Percentiles rank a stretch among this genome's conserved stretches.
Conservation (phyloP, 2,113 vertebrate genomes). For the Erythrocercus mccallii region DNA sequence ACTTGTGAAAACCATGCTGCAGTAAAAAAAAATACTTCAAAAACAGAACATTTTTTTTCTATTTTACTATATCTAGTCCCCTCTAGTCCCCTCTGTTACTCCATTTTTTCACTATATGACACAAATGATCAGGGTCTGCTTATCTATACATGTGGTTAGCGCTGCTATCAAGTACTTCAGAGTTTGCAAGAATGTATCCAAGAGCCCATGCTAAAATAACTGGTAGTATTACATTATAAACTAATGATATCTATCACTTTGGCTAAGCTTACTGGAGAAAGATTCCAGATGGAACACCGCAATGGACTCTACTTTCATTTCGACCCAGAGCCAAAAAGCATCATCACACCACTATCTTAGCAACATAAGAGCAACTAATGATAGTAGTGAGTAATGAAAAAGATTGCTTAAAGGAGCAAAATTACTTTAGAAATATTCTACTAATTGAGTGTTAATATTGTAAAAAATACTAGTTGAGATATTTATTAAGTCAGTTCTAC, state of each 20-base stretch:
- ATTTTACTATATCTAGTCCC: background rate
- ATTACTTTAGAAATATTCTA: background rate
- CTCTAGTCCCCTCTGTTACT: background rate
- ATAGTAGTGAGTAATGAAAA: background rate
- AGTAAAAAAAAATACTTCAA: background rate
- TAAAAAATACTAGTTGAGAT: background rate
- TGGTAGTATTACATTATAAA: background rate
- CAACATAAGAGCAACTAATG: background rate
- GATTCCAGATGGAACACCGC: accelerated
- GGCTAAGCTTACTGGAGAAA: background rate
- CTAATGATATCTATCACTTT: background rate
- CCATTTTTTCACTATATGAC: background rate
- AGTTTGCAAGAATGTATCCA: background rate
- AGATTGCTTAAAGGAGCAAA: background rate
- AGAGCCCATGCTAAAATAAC: background rate
- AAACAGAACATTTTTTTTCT: background rate
- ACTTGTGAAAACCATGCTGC: background rate
- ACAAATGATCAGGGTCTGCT: background rate
- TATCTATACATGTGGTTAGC: background rate
- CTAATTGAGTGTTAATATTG: background rate
- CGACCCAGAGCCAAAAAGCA: background rate
- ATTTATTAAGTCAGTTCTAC: background rate
- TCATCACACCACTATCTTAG: background rate
- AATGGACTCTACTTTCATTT: background rate
- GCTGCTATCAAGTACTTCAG: background rate